Percentiles rank a stretch among this genome's conserved stretches.
These are phyloP conservation scores for Loxodonta africana DNA, from an alignment of 2,113 vertebrate genomes.

Conservation along the genomic window DNA sequence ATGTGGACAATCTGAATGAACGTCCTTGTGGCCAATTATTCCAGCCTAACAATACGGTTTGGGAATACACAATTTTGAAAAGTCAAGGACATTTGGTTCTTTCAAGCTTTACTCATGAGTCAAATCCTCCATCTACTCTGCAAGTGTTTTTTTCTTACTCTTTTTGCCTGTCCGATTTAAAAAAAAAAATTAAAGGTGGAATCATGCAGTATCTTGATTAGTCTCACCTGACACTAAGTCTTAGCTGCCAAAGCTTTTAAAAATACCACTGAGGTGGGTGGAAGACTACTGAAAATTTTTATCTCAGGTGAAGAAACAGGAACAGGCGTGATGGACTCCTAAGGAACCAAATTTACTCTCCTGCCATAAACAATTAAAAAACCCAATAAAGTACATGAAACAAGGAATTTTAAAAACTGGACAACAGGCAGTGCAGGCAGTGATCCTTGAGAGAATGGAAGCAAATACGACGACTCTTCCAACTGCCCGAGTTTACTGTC, in stretches of 20 bases:
- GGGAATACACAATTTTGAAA: conserved; percentile 10
- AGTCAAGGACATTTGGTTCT: conserved; percentile 3
- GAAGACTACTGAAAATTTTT: neutral
- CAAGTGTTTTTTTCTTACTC: conserved; percentile 33
- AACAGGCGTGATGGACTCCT: neutral
- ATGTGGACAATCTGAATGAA: neutral
- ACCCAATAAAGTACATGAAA: neutral
- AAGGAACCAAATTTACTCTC: neutral
- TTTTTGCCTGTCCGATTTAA: neutral
- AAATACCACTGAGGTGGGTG: neutral
- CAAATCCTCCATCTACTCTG: conserved; percentile 31
- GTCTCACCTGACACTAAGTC: neutral
- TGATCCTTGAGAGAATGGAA: neutral
- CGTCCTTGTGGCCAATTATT: neutral
- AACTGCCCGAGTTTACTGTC: neutral
- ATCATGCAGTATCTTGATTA: neutral
- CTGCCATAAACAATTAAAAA: neutral
- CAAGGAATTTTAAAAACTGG: neutral
- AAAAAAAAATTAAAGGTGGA: neutral
- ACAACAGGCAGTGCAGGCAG: rapidly evolving
- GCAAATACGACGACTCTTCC: neutral
- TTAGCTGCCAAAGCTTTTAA: conserved; percentile 40
- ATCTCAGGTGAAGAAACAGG: neutral
- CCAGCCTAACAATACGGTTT: neutral
- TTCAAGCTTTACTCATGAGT: conserved; percentile 46